A percentile compares a stretch with the other conserved stretches of the same genome.
phyloP scores from a whole-genome alignment of 2,797 vertebrate species.

The Pipistrellus nathusii region DNA sequence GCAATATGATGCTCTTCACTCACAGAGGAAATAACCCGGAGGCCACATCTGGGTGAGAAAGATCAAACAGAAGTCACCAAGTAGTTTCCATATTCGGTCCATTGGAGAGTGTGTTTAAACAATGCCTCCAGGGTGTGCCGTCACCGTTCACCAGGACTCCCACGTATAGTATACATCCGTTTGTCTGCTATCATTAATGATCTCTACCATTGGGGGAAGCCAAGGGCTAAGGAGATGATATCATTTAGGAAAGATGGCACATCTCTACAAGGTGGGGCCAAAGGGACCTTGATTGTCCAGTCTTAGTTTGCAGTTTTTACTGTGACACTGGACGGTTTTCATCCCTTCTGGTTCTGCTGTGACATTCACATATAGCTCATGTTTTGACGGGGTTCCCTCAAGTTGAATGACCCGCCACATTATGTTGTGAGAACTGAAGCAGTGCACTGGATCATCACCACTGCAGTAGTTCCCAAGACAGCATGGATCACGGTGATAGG shows the following conservation, averaged over 20 bases:
- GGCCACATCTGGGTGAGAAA: background rate
- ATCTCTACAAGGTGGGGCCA: background rate
- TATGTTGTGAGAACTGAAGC: background rate
- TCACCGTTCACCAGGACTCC: background rate
- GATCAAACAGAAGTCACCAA: background rate
- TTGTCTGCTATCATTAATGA: background rate
- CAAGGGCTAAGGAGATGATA: background rate
- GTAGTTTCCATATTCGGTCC: background rate
- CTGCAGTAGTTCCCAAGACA: rapidly evolving
- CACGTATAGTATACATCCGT: background rate
- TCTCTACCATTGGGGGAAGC: background rate
- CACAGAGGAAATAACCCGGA: background rate
- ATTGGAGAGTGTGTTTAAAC: background rate
- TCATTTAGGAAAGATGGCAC: background rate
- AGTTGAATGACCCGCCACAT: background rate
- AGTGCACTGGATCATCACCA: rapidly evolving
- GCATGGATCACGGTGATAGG: rapidly evolving
- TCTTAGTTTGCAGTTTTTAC: background rate
- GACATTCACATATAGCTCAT: background rate
- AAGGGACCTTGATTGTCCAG: background rate
- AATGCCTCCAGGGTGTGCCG: background rate
- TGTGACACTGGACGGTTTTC: rapidly evolving
- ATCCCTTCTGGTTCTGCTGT: background rate
- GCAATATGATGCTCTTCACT: background rate
- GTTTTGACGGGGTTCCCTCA: no score